These are phyloP conservation scores for Chironomus striatipennis DNA, from an alignment of 1,140 invertebrate genomes.

Conservation along the genomic window DNA sequence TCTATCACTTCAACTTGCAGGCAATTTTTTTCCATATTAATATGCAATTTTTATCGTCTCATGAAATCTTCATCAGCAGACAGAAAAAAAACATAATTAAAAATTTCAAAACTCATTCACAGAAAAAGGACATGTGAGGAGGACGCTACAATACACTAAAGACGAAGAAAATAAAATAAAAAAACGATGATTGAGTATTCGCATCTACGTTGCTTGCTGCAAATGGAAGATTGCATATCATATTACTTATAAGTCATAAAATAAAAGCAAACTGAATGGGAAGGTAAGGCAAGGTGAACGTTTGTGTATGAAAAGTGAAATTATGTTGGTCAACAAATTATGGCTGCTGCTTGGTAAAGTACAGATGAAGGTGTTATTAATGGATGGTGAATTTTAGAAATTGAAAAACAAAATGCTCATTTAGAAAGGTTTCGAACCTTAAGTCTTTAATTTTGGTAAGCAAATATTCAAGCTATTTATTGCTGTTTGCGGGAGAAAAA, in stretches of 20 bases:
- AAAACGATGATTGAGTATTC: background rate
- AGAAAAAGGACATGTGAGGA: background rate
- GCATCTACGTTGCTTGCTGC: background rate
- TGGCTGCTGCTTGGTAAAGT: no score
- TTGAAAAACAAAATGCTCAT: no score
- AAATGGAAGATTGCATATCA: constrained; percentile 20
- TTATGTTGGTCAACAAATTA: no score
- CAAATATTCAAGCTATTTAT: no score
- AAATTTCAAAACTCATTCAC: background rate
- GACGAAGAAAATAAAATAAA: background rate
- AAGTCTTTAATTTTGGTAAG: no score
- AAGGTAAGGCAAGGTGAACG: no score
- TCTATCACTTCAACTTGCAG: no score
- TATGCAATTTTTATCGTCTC: background rate
- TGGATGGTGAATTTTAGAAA: no score
- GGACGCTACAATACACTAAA: background rate
- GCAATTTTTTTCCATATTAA: no score
- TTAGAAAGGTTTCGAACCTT: no score
- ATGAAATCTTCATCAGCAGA: background rate
- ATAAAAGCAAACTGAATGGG: background rate
- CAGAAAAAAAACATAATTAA: constrained; percentile 10
- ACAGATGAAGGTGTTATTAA: no score
- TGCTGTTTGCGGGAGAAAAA: background rate
- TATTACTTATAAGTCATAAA: background rate
- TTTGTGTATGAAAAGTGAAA: no score